A percentile compares a stretch with the other conserved stretches of the same genome.
Conservation (phyloP, 2,113 vertebrate species). For the Nansenia antarctica region DNA sequence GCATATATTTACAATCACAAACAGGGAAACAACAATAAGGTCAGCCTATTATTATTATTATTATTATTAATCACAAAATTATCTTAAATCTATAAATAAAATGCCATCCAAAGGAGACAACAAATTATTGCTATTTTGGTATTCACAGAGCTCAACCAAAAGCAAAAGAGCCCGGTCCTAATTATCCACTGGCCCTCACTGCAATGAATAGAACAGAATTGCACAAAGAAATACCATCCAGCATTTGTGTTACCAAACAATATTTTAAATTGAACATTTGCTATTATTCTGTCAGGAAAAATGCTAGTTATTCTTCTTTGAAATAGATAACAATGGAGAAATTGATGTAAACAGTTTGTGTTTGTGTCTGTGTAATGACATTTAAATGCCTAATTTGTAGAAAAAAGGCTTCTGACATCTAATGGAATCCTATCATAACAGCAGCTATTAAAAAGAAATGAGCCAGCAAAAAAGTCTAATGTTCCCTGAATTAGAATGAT, state of each 20-base stretch:
- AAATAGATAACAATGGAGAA: constrained; percentile 47
- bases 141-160: constrained; percentile 14
- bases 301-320: constrained; percentile 50
- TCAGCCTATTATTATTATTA: too few relatives aligned
- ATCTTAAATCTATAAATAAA: not conserved
- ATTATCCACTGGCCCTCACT: constrained; percentile 37
- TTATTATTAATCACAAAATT: not conserved
- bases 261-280: constrained; percentile 46
- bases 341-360: constrained; percentile 37
- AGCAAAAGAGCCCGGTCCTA: constrained; percentile 23
- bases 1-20: not conserved
- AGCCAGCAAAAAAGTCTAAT: constrained; percentile 55
- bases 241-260: constrained; percentile 37
- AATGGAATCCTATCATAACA: constrained; percentile 67
- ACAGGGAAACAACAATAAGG: not conserved
- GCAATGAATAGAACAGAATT: constrained; percentile 43
- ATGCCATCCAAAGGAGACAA: not conserved
- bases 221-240: constrained; percentile 20
- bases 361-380: constrained; percentile 57
- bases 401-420: constrained; percentile 66
- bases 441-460: constrained; percentile 63
- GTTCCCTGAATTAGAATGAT: constrained; percentile 55
- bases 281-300: constrained; percentile 19
- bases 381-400: constrained; percentile 74
- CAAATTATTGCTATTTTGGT: constrained; percentile 13